Base-by-base conservation (phyloP, 1,140 invertebrate species). In the Anastrepha obliqua region DNA sequence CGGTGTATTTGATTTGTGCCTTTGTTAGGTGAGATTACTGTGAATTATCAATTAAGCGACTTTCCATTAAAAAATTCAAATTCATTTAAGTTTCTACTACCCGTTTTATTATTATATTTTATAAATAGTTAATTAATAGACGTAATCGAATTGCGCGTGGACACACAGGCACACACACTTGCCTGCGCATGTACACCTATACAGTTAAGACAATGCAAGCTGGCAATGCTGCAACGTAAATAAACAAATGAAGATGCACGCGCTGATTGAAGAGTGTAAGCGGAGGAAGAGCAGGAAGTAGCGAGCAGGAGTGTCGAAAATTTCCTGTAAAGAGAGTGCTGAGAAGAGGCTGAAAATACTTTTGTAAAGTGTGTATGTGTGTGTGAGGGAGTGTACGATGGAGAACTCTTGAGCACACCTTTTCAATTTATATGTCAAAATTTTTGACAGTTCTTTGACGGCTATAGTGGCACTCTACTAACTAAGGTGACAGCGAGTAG, bases 401-500 rank as follows among this genome's bases (percentile, higher is more conserved):
- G 29, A 55, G 51, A 55, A 55, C 2, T 55, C 11, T 74, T 62
- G 60, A 17, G 60, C 4, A 17, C 1, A 17, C 2, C 1, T 62
- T 8, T 17, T 5, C 20, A 81, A 58, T 55, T 7, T 81, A 55
- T 20, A 55, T 47, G 47, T 51, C 74, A 81, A 81, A 81, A 0
- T 29, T 81, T 81, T 29, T 58, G 47, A 55, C 74, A 81, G 44
- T 47, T 74, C 0, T 9, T 2, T 74, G 70, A 55, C 74, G 9
- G 47, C 74, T 81, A 81, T 81, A 81, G 47, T 55, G 74, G 74
- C 74, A 81, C 74, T 81, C 74, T 81, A 81, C 74, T 42, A 81
- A 55, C 74, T 55, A 20, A 8, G 17, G 15, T 20, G 44, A 74
- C 44, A 74, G 55, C 44, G 3, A 47, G 29, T 85, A 17, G 0